Evolutionary conservation across 2,888 invertebrate species (phyloP), one percentile per base, ranked within the genome.

Genomic region (Chymomyza caudatula): DNA sequence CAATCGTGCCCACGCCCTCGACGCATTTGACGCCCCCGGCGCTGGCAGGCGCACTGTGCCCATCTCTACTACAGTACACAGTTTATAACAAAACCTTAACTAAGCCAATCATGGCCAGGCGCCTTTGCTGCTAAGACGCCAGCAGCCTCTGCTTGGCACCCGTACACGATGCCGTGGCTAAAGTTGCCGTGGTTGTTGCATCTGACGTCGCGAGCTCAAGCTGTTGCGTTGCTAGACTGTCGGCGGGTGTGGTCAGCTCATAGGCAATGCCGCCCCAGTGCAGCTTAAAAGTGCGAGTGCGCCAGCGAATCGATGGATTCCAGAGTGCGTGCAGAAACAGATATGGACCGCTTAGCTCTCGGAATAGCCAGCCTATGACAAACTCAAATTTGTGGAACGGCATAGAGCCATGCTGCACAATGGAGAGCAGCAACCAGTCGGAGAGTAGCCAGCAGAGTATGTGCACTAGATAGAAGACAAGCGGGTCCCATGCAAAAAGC

Each of bases 181-280:
- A 20, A 19, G 15, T 4, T 11, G 49, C 1, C 22, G 51, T 22
- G 13, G 58, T 23, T 4, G 59, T 6, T 4, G 73, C 13, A 2
- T 68, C 13, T 3, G 51, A 20, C 64, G 83, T 68, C 83, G 85
- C 79, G 5, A 84, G 80, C 56, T 75, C 80, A 5, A 20, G 51
- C 19, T 17, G 19, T 2, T 8, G 17, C 8, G 51, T 4, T 17
- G 4, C 19, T 13, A 22, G 8, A 22, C 11, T 8, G 19, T 51
- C 51, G 51, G 22, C 22, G 51, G 51, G 17, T 68, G 65, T 51
- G 17, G 94, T 94, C 76, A 96, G 93, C 92, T 97, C 96, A 88
- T 98, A 97, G 56, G 97, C 98, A 54, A 96, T 92, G 42, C 99
- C 99, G 71, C 99, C 98, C 98, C 98, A 99, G 82, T 95, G 94